phyloP scores from a whole-genome alignment of 2,888 invertebrate genomes.

The Nesidiocoris tenuis region DNA sequence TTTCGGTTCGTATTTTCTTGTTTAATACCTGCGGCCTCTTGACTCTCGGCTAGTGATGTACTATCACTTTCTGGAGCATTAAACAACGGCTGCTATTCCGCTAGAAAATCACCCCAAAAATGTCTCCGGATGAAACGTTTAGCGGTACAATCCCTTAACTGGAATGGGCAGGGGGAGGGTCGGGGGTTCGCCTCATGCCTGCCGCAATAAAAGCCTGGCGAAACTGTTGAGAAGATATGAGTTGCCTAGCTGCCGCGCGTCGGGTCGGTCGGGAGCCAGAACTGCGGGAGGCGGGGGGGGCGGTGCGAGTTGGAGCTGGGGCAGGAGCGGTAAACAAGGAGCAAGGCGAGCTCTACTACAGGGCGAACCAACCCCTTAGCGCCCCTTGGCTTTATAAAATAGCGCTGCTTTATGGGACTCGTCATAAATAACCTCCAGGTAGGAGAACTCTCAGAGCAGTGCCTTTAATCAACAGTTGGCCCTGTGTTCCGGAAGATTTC shows the following conservation, averaged over 20 bases:
- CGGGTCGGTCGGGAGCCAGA: background rate
- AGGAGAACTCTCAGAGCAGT: background rate
- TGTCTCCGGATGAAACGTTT: background rate
- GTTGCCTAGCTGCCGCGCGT: background rate
- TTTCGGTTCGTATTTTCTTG: too few species aligned
- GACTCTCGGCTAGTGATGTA: too few species aligned
- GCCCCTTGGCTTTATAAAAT: background rate
- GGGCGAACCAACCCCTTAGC: background rate
- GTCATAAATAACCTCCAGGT: background rate
- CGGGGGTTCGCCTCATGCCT: background rate
- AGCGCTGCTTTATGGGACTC: background rate
- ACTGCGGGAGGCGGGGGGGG: too few species aligned
- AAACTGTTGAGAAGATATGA: background rate
- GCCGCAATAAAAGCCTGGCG: background rate
- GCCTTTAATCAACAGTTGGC: background rate
- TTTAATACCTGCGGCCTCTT: too few species aligned
- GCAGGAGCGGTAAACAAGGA: background rate
- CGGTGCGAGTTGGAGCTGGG: background rate
- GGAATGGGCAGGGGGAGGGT: background rate
- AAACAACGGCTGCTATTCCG: background rate
- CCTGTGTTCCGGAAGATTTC: background rate
- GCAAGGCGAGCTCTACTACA: background rate
- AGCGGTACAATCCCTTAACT: background rate
- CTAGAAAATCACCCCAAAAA: background rate
- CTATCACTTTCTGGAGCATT: too few species aligned